Base-by-base conservation (phyloP, 2,888 invertebrate genomes). In the Xylocampa areola region DNA sequence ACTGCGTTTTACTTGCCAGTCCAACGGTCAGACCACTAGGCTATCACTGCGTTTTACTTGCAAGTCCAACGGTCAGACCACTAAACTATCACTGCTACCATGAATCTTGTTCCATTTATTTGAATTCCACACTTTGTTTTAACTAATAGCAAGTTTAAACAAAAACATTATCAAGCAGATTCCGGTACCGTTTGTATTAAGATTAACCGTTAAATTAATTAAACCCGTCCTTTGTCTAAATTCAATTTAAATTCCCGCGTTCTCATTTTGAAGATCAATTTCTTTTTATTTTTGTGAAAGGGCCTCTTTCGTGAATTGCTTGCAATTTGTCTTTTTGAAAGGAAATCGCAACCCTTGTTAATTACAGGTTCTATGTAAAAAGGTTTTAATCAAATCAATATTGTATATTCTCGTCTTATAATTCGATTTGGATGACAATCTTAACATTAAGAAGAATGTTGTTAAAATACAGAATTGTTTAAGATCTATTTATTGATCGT, bases 131-230 rank as follows among this genome's bases (percentile, higher is more conserved):
- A 13, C 11, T 43, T 43, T 2, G 5, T 8, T 50, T 3, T 4
- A 40, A 36, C 27, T 52, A 41, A 48, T 41, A 11, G 4, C 13
- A 37, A 41, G 10, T 10, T 25, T 19, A 37, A 40, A 45, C 23
- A 39, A 51, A n/a, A 51, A 32, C 21, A 55, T 35, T 40, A 57
- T 51, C 8, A 43, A 29, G 6, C 7, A 35, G 23, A 66, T 29
- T 29, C 44, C 25, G 7, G 23, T 53, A n/a, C 47, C 47, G 44
- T 52, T 49, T 58, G 37, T 17, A 47, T 48, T 37, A 44, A 53
- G 53, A 52, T 50, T 73, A 55, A 50, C 47, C 43, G 16, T 13
- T 37, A 49, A 33, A 73, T 73, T 59, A 73, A 70, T 70, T 63
- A 68, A 59, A 55, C 23, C 29, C 17, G 21, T 44, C 52, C 62